Conservation (phyloP, 2,888 invertebrate species). For the Mythimna ferrago region DNA sequence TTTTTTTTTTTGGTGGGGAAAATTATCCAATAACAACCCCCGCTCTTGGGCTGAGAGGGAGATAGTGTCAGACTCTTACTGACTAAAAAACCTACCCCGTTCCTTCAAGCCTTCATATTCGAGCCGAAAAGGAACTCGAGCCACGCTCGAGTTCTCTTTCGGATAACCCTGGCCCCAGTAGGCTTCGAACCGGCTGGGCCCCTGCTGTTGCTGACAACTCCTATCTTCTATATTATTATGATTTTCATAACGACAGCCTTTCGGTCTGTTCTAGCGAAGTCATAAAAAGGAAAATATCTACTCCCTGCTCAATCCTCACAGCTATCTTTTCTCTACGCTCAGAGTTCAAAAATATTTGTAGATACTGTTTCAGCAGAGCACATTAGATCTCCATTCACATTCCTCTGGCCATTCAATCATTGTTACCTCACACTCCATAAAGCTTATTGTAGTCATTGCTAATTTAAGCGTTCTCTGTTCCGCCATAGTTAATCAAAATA, state of each 20-base stretch:
- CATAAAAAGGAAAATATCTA: neutral
- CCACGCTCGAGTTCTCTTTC: no score
- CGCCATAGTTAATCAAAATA: slow-evolving; percentile 42
- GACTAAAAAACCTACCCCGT: no score
- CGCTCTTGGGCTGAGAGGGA: no score
- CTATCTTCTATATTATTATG: neutral
- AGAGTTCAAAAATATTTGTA: neutral
- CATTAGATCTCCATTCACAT: slow-evolving; percentile 30
- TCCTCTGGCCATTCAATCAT: slow-evolving; percentile 23
- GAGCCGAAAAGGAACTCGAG: no score
- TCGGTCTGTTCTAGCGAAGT: neutral
- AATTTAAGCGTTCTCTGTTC: slow-evolving; percentile 47
- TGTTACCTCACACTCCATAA: slow-evolving; percentile 41
- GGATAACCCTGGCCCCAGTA: no score
- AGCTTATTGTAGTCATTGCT: slow-evolving; percentile 46
- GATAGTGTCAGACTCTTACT: no score
- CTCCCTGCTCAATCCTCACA: neutral
- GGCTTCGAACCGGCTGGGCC: no score
- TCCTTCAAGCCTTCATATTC: no score
- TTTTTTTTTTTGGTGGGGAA: no score
- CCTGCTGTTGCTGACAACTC: no score
- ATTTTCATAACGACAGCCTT: neutral
- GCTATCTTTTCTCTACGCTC: neutral
- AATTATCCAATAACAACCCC: no score
- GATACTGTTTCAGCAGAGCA: neutral